Evolutionary conservation across 2,888 invertebrate species (phyloP).

Genomic region (Alloplasta piceator): DNA sequence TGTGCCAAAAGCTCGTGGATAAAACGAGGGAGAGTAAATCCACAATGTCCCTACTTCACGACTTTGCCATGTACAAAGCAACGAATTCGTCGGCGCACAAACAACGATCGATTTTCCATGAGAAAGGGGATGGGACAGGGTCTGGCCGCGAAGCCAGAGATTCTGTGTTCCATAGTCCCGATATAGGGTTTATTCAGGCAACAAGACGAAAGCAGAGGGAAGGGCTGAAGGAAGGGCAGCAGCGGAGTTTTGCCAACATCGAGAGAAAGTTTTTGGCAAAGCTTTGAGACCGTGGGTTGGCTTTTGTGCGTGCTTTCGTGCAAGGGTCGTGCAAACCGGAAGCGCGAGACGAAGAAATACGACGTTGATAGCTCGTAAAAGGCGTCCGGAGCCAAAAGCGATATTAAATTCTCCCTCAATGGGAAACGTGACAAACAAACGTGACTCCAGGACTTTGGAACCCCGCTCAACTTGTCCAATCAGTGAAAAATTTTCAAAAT

Average conservation of each 20-base stretch:
- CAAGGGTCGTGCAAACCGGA: slow-evolving; percentile 40
- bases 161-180: slow-evolving; percentile 10
- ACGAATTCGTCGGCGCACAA: slow-evolving; percentile 59
- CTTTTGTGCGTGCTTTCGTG: slow-evolving; percentile 33
- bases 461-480: neutral
- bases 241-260: slow-evolving; percentile 2
- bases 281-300: slow-evolving; percentile 39
- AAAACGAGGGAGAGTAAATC: slow-evolving; percentile 49
- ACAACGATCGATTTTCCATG: slow-evolving; percentile 64
- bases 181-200: slow-evolving; percentile 22
- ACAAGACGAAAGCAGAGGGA: slow-evolving; percentile 5
- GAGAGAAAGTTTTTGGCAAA: slow-evolving; percentile 54
- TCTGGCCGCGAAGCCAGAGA: slow-evolving; percentile 36
- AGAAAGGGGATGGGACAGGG: slow-evolving; percentile 19
- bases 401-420: slow-evolving; percentile 16
- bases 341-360: slow-evolving; percentile 52
- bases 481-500: too few species aligned
- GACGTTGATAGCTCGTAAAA: slow-evolving; percentile 39
- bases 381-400: slow-evolving; percentile 45
- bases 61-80: slow-evolving; percentile 23
- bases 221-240: slow-evolving; percentile 2
- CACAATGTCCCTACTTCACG: slow-evolving; percentile 18
- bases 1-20: slow-evolving; percentile 21
- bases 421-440: slow-evolving; percentile 10
- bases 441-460: neutral